Evolutionary conservation across 1,140 invertebrate genomes (phyloP).

Genomic region (Archivesica marissinica): DNA sequence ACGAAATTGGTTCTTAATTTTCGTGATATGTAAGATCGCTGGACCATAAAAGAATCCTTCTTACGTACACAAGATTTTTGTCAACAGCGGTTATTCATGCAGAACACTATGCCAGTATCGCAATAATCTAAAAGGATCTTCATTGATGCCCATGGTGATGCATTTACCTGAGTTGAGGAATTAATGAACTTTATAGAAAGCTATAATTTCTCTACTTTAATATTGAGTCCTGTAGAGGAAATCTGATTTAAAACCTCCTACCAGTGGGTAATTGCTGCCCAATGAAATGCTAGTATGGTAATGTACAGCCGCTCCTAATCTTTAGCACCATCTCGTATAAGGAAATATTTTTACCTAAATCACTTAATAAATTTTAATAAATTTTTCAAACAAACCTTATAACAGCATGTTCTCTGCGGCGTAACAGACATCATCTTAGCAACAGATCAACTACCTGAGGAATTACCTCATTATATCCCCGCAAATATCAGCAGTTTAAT

Average conservation of each 20-base stretch:
- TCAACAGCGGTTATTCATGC: slow-evolving; percentile 46
- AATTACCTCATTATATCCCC: slow-evolving; percentile 12
- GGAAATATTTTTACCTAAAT: slow-evolving; percentile 13
- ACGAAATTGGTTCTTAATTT: slow-evolving; percentile 49
- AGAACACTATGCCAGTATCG: slow-evolving; percentile 27
- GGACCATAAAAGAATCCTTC: slow-evolving; percentile 27
- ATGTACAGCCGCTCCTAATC: neutral
- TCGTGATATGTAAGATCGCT: slow-evolving; percentile 41
- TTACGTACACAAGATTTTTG: slow-evolving; percentile 6
- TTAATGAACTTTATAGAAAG: slow-evolving; percentile 4
- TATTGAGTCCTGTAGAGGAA: neutral
- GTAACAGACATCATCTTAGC: neutral
- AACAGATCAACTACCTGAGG: neutral
- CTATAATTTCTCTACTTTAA: neutral
- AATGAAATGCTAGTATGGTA: neutral
- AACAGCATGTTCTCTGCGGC: neutral
- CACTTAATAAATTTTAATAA: slow-evolving; percentile 27
- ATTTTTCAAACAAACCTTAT: slow-evolving; percentile 7
- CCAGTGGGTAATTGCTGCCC: neutral
- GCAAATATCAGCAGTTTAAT: slow-evolving; percentile 1
- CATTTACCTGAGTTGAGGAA: slow-evolving; percentile 19
- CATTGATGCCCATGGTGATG: neutral
- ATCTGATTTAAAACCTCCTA: neutral
- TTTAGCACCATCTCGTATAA: slow-evolving; percentile 2
- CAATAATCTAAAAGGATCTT: slow-evolving; percentile 33